These are phyloP conservation scores for Cerastoderma edule DNA, from an alignment of 2,888 invertebrate species.

Conservation along the genomic window DNA sequence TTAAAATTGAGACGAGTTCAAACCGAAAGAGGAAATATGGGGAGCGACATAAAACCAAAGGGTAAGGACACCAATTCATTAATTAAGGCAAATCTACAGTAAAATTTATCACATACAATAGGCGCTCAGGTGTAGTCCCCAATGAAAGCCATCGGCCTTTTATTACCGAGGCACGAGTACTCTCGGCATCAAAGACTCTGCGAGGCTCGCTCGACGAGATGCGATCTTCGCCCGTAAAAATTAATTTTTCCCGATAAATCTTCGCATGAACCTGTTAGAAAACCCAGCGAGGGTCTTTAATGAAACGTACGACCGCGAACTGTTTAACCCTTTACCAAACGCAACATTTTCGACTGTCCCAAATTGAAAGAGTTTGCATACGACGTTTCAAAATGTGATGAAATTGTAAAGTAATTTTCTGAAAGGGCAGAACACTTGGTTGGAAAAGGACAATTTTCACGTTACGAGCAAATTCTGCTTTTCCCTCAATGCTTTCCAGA, in stretches of 20 bases:
- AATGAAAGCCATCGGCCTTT: conserved; percentile 21
- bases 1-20: no score
- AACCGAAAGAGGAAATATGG: no score
- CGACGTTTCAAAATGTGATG: no score
- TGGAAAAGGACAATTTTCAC: conserved; percentile 25
- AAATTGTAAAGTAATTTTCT: no score
- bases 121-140: conserved; percentile 33
- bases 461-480: conserved; percentile 3
- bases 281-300: conserved; percentile 35
- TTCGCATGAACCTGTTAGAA: conserved; percentile 41
- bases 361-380: no score
- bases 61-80: conserved; percentile 21
- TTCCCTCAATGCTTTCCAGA: conserved; percentile 2
- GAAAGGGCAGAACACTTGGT: conserved; percentile 22
- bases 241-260: conserved; percentile 45
- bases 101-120: conserved; percentile 31
- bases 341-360: neutral
- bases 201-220: conserved; percentile 27
- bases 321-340: neutral
- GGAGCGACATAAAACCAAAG: no score
- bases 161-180: conserved; percentile 41
- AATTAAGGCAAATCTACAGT: conserved; percentile 41
- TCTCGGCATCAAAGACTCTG: conserved; percentile 30
- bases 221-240: conserved; percentile 28
- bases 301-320: conserved; percentile 22